A percentile compares a stretch with the other conserved stretches of the same genome.
Evolutionary conservation across 2,113 vertebrate genomes (phyloP).

Genomic region (Micromys minutus): DNA sequence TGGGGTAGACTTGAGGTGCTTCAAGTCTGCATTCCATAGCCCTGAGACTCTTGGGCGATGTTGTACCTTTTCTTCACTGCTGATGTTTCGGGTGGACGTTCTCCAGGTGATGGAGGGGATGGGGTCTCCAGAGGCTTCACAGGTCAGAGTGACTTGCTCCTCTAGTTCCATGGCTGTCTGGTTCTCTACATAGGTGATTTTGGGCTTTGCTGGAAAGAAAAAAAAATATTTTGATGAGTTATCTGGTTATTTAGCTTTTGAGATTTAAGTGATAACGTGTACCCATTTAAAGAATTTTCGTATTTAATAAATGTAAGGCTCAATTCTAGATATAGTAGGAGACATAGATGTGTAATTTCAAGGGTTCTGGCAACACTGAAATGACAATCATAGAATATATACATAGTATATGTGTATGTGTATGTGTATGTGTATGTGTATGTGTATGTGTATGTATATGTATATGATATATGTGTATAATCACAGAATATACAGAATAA

Average conservation of each 20-base stretch:
- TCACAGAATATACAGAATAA: accelerated
- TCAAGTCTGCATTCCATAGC: not conserved
- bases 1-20: not conserved
- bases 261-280: not conserved
- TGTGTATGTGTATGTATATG: no score
- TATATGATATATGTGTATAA: no score
- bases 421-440: no score
- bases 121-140: constrained; percentile 96
- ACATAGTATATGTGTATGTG: no score
- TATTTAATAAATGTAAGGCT: not conserved
- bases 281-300: not conserved
- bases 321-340: not conserved
- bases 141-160: constrained; percentile 95
- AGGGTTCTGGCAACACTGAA: not conserved
- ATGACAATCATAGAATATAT: not conserved
- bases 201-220: constrained; percentile 92
- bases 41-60: constrained; percentile 36
- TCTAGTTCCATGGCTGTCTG: constrained; percentile 95
- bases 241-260: not conserved
- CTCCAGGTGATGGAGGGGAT: constrained; percentile 97
- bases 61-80: constrained; percentile 96
- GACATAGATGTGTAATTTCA: not conserved
- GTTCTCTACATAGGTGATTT: constrained; percentile 97
- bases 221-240: constrained; percentile 61
- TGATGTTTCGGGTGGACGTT: constrained; percentile 91